Evolutionary conservation across 2,888 invertebrate genomes (phyloP).

Genomic region (Drosophila mettleri): DNA sequence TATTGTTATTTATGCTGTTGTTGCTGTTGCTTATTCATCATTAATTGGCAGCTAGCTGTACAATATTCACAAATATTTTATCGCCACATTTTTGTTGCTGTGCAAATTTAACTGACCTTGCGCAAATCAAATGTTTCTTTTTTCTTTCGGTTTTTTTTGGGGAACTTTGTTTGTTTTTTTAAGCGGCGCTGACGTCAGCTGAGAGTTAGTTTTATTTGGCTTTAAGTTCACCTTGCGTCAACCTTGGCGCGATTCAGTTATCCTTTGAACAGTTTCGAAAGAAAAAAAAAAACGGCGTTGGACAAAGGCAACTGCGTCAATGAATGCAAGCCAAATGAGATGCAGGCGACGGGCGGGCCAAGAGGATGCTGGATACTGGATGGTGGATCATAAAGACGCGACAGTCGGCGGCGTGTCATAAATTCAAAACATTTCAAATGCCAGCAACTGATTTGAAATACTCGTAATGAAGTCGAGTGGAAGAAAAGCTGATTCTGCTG

Average conservation of each 20-base stretch:
- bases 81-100: conserved; percentile 35
- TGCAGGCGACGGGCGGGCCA: conserved; percentile 18
- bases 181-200: conserved; percentile 34
- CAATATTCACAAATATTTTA: conserved; percentile 49
- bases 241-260: conserved; percentile 60
- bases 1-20: conserved; percentile 36
- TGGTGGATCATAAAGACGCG: conserved; percentile 66
- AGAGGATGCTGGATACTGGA: conserved; percentile 33
- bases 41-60: conserved; percentile 63
- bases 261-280: too few relatives aligned
- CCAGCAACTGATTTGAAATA: conserved; percentile 66
- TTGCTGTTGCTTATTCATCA: conserved; percentile 58
- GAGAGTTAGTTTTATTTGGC: conserved; percentile 17
- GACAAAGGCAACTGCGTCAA: conserved; percentile 57
- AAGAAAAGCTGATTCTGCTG: conserved; percentile 11
- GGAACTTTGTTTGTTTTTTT: conserved; percentile 8
- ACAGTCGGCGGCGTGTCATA: conserved; percentile 58
- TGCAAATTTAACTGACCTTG: conserved; percentile 72
- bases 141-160: not conserved
- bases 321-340: conserved; percentile 45
- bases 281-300: conserved; percentile 66
- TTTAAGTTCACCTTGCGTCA: conserved; percentile 70
- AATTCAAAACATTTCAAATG: conserved; percentile 72
- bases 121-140: conserved; percentile 50
- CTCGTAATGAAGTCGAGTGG: conserved; percentile 61